phyloP scores from a whole-genome alignment of 1,140 invertebrate genomes.

The Pogonognathellus flavescens region DNA sequence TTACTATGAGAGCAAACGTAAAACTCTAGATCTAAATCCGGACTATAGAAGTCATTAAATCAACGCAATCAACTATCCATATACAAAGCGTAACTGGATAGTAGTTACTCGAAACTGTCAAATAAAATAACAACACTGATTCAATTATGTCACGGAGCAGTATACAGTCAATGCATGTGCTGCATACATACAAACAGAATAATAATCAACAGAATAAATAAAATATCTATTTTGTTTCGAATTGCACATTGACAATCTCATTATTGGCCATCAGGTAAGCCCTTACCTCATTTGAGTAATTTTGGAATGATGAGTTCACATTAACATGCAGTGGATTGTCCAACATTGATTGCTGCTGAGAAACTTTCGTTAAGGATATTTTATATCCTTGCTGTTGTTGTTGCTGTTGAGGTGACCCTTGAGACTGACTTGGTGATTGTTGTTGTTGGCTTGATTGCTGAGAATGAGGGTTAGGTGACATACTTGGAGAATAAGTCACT shows the following conservation, averaged over 20 bases:
- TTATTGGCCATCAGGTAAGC: no score
- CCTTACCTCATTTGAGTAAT: conserved; percentile 61
- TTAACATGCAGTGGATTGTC: conserved; percentile 68
- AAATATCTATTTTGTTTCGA: background rate
- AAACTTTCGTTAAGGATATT: conserved; percentile 45
- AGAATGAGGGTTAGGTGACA: conserved; percentile 66
- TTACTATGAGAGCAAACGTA: conserved; percentile 42
- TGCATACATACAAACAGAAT: conserved; percentile 14
- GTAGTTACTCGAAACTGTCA: background rate
- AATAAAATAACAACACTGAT: conserved; percentile 15
- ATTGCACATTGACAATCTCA: no score
- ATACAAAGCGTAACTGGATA: conserved; percentile 1
- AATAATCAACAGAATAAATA: background rate
- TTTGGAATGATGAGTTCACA: conserved; percentile 64
- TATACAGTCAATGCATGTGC: background rate
- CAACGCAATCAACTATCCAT: background rate
- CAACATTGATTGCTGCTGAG: conserved; percentile 54
- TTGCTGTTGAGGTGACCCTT: conserved; percentile 50
- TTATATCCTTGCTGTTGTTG: conserved; percentile 50
- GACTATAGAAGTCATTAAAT: conserved; percentile 3
- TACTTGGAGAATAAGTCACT: conserved; percentile 80
- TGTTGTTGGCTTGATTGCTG: conserved; percentile 36
- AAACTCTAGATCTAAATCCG: conserved; percentile 36
- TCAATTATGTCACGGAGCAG: background rate
- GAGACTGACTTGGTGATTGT: conserved; percentile 51